A percentile compares a stretch with the other conserved stretches of the same genome.
Conservation (phyloP, 2,113 vertebrate species). For the Mobula hypostoma region DNA sequence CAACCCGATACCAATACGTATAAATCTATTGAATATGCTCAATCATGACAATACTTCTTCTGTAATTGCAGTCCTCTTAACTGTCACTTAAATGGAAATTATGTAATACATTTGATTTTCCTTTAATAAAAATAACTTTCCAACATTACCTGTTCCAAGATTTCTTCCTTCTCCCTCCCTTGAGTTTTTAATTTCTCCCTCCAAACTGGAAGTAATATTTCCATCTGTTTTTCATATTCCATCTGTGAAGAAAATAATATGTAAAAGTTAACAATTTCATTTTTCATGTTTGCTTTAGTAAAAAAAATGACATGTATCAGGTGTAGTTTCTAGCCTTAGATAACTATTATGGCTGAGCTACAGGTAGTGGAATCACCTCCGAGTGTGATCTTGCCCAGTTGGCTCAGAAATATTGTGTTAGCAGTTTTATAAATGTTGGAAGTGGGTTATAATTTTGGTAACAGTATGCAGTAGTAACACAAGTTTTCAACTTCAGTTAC, state of each 20-base stretch:
- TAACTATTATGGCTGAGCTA: background rate
- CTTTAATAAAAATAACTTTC: background rate
- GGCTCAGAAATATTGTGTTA: background rate
- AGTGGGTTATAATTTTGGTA: background rate
- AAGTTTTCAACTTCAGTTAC: background rate
- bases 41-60: background rate
- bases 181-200: constrained; percentile 45
- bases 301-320: background rate
- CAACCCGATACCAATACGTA: background rate
- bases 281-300: background rate
- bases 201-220: constrained; percentile 47
- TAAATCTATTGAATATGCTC: background rate
- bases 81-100: background rate
- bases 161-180: constrained; percentile 42
- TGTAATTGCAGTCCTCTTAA: background rate
- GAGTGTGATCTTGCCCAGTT: background rate
- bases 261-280: background rate
- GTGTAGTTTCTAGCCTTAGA: background rate
- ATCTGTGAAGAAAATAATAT: constrained; percentile 54
- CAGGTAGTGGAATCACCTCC: background rate
- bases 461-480: too few species aligned
- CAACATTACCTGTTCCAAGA: constrained; percentile 56
- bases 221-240: constrained; percentile 58
- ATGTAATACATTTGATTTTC: background rate
- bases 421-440: background rate